phyloP scores from a whole-genome alignment of 2,797 vertebrate species.

The Antrozous pallidus region DNA sequence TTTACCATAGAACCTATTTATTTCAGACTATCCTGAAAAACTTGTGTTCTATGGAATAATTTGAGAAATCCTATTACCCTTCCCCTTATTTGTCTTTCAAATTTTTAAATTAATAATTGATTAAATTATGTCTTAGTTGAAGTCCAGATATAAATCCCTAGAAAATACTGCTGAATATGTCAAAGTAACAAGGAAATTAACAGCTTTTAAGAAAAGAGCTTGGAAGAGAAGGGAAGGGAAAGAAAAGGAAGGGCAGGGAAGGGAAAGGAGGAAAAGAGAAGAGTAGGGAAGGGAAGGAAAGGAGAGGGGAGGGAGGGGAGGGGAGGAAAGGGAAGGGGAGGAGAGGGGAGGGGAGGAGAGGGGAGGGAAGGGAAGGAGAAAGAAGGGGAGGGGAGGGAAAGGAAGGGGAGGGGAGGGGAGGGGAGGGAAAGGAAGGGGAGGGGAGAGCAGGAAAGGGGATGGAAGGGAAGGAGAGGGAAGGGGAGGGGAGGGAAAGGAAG shows the following conservation, averaged over 20 bases:
- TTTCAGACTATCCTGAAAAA: not conserved
- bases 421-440: too few species aligned
- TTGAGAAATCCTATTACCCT: not conserved
- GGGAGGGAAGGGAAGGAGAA: too few species aligned
- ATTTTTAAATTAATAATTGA: not conserved
- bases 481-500: too few species aligned
- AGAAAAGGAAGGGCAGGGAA: too few species aligned
- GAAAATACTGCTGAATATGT: not conserved
- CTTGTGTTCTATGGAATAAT: not conserved
- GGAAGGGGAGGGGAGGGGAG: accelerated
- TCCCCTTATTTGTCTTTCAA: not conserved
- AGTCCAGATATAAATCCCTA: not conserved
- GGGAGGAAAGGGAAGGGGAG: accelerated
- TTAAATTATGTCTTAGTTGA: not conserved
- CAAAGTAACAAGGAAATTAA: not conserved
- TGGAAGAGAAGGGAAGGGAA: not conserved
- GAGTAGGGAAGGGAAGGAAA: accelerated
- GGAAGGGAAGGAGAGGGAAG: too few species aligned
- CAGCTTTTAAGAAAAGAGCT: not conserved
- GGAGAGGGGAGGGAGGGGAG: accelerated
- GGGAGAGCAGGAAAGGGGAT: accelerated
- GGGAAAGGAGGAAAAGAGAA: too few species aligned
- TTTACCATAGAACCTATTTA: not conserved
- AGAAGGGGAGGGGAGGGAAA: accelerated
- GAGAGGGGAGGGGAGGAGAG: accelerated